A percentile compares a stretch with the other conserved stretches of the same genome.
Conservation (phyloP, 2,888 invertebrate genomes). For the Rapana venosa region DNA sequence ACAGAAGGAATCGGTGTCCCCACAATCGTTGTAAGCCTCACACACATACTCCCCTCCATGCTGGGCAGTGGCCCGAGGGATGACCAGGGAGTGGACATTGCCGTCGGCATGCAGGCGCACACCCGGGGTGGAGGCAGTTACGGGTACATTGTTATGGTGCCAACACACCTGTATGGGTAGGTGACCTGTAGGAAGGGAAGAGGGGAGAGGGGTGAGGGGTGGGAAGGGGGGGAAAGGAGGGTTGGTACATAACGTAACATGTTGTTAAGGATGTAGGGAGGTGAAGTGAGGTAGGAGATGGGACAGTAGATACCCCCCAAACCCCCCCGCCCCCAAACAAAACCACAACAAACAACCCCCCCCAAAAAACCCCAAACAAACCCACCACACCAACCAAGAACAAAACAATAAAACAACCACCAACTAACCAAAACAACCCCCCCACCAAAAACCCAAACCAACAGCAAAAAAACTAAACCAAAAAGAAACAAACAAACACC, state of each 20-base stretch:
- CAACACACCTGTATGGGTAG: conserved; percentile 84
- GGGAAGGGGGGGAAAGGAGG: neutral
- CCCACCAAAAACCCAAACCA: no score
- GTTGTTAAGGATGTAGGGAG: neutral
- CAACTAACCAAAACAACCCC: no score
- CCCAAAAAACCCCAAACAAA: no score
- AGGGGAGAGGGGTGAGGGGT: neutral
- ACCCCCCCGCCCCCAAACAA: no score
- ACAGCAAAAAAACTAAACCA: no score
- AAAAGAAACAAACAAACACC: no score
- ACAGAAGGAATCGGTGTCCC: conserved; percentile 73
- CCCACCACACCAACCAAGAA: no score
- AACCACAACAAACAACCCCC: no score
- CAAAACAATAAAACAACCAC: no score
- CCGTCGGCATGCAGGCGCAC: conserved; percentile 82
- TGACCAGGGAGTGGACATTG: conserved; percentile 81
- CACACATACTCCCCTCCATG: conserved; percentile 72
- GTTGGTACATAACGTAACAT: neutral
- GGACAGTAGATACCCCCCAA: no score
- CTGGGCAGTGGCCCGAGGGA: conserved; percentile 78
- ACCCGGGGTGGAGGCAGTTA: conserved; percentile 82
- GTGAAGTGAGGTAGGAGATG: no score
- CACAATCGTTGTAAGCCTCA: conserved; percentile 73
- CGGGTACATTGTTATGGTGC: conserved; percentile 84
- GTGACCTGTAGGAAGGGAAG: conserved; percentile 76